A percentile compares a stretch with the other conserved stretches of the same genome.
These are phyloP conservation scores for Synaphobranchus kaupii DNA, from an alignment of 2,797 vertebrate species.

Conservation along the genomic window DNA sequence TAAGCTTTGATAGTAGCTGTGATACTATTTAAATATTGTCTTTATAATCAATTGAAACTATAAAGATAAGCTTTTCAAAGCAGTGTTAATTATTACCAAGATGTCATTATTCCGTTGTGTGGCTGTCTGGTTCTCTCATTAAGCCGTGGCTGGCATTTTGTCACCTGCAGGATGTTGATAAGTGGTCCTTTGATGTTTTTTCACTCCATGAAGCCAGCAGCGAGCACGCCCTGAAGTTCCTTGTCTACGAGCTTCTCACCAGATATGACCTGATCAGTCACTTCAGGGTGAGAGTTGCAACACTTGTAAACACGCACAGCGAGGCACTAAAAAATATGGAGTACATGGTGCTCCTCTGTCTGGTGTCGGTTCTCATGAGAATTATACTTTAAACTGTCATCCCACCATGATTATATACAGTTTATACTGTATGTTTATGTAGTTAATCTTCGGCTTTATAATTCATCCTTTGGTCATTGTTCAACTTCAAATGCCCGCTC, in stretches of 20 bases:
- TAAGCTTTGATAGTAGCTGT: neutral
- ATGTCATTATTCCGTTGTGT: neutral
- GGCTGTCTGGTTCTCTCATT: neutral
- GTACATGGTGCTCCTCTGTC: neutral
- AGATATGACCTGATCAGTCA: constrained; percentile 97
- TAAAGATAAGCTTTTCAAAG: neutral
- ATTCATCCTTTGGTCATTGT: neutral
- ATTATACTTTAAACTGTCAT: neutral
- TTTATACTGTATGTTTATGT: neutral
- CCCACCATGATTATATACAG: neutral
- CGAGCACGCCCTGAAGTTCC: constrained; percentile 95
- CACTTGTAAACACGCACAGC: neutral
- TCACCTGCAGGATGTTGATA: constrained; percentile 87
- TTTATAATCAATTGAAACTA: constrained; percentile 11
- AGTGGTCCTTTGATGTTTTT: constrained; percentile 98
- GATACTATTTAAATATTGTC: neutral
- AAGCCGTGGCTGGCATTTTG: neutral
- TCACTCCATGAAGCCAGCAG: constrained; percentile 89
- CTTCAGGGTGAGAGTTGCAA: constrained; percentile 86
- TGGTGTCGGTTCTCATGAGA: neutral
- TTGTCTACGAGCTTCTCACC: constrained; percentile 95
- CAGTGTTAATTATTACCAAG: neutral
- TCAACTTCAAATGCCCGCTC: neutral
- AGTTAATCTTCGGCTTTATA: neutral
- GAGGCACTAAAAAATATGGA: neutral